Percentiles rank a stretch among this genome's conserved stretches.
phyloP scores from a whole-genome alignment of 2,797 vertebrate genomes.

The Esox lucius region DNA sequence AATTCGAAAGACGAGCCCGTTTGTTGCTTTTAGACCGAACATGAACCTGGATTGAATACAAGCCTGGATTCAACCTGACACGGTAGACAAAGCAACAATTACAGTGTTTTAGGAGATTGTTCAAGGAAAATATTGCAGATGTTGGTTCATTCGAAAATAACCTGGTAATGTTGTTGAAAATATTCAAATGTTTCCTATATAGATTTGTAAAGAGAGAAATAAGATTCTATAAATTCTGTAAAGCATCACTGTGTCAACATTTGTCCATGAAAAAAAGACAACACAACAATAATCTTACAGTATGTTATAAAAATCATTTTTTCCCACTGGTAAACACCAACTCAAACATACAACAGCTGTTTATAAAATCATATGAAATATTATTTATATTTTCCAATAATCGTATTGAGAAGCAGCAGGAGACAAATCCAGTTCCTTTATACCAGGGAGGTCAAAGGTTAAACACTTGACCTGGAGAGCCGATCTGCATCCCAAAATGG shows the following conservation, averaged over 20 bases:
- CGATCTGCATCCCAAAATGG: neutral
- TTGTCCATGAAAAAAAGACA: neutral
- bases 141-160: neutral
- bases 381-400: neutral
- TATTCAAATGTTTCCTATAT: neutral
- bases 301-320: neutral
- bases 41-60: too few species aligned
- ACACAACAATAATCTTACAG: neutral
- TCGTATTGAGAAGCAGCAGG: neutral
- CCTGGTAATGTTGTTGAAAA: neutral
- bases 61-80: too few species aligned
- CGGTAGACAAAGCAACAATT: too few species aligned
- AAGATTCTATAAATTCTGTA: neutral
- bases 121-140: too few species aligned
- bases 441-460: neutral
- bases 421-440: neutral
- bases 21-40: too few species aligned
- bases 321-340: neutral
- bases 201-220: neutral
- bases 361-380: constrained; percentile 3
- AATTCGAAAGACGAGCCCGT: too few species aligned
- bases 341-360: neutral
- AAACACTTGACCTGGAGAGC: neutral
- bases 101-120: too few species aligned
- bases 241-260: neutral